These are phyloP conservation scores for Drosophila truncata DNA, from an alignment of 1,140 invertebrate species.

Conservation along the genomic window DNA sequence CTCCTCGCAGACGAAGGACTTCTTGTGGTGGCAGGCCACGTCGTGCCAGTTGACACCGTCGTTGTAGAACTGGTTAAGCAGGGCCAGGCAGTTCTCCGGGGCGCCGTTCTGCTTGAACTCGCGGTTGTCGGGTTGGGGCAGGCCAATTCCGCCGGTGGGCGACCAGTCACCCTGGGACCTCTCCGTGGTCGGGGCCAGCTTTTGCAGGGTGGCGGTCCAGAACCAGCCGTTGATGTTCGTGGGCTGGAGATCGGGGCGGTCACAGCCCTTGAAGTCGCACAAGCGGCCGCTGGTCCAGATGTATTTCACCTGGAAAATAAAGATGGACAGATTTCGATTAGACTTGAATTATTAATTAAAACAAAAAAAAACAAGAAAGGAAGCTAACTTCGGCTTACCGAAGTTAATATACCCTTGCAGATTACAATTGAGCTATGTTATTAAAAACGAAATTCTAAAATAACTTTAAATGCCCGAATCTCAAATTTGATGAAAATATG, in stretches of 20 bases:
- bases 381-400: too few species aligned
- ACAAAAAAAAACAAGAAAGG: too few species aligned
- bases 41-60: slow-evolving; percentile 95
- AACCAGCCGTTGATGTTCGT: slow-evolving; percentile 94
- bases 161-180: slow-evolving; percentile 93
- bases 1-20: slow-evolving; percentile 93
- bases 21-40: slow-evolving; percentile 93
- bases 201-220: slow-evolving; percentile 93
- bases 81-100: slow-evolving; percentile 91
- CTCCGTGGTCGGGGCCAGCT: slow-evolving; percentile 91
- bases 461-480: too few species aligned
- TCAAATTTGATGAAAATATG: too few species aligned
- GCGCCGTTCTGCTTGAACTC: slow-evolving; percentile 92
- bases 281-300: slow-evolving; percentile 95
- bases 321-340: not conserved
- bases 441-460: too few species aligned
- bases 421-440: too few species aligned
- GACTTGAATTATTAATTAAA: not conserved
- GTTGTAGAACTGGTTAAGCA: slow-evolving; percentile 94
- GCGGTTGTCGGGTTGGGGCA: slow-evolving; percentile 93
- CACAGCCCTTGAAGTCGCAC: slow-evolving; percentile 94
- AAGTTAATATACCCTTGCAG: too few species aligned
- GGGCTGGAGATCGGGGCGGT: slow-evolving; percentile 91
- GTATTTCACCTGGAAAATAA: slow-evolving; percentile 87
- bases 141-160: slow-evolving; percentile 90